A percentile compares a stretch with the other conserved stretches of the same genome.
These are phyloP conservation scores for Zophobas atratus DNA, from an alignment of 1,140 invertebrate genomes.

Conservation along the genomic window DNA sequence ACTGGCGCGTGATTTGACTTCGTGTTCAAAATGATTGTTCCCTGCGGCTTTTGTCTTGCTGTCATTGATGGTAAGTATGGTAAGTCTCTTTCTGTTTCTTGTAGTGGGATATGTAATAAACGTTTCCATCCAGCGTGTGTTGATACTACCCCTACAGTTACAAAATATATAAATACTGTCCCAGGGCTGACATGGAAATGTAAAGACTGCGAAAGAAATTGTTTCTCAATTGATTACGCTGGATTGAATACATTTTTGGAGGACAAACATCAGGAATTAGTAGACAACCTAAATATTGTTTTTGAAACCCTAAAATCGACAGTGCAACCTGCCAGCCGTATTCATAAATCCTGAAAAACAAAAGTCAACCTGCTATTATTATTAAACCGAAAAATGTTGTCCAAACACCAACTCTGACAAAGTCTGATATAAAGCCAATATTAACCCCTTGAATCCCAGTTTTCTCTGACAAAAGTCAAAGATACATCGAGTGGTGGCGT, in stretches of 20 bases:
- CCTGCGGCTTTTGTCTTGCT: neutral
- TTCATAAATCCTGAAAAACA: conserved; percentile 4
- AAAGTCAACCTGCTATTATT: conserved; percentile 24
- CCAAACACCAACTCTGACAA: neutral
- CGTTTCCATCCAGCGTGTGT: neutral
- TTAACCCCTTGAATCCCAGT: conserved; percentile 9
- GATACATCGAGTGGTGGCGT: conserved; percentile 4
- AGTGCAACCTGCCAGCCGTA: neutral
- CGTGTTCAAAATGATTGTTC: conserved; percentile 7
- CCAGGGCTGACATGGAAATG: neutral
- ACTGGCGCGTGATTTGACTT: too few relatives aligned
- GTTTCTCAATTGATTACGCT: neutral
- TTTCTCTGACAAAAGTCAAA: neutral
- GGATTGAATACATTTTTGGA: neutral
- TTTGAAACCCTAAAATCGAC: neutral
- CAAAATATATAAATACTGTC: neutral
- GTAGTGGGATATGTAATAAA: neutral
- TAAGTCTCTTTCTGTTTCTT: neutral
- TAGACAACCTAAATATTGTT: neutral
- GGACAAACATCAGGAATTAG: neutral
- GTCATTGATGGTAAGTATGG: neutral
- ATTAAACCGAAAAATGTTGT: conserved; percentile 12
- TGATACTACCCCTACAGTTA: neutral
- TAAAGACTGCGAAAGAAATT: neutral
- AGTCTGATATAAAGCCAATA: neutral